phyloP scores from a whole-genome alignment of 2,113 vertebrate genomes.

The Oreochromis spilurus region DNA sequence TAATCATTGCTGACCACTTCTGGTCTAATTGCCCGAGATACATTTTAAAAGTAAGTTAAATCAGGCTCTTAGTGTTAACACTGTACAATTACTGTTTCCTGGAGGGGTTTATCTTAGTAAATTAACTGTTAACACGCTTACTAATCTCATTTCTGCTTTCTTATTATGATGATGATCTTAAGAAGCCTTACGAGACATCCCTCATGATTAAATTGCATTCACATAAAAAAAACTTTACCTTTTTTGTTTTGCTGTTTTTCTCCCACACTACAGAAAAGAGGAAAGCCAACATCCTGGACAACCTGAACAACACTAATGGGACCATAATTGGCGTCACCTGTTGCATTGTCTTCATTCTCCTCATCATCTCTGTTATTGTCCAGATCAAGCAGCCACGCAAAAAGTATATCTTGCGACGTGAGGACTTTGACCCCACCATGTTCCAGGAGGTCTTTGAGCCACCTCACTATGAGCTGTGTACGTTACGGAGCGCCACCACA shows the following conservation, averaged over 20 bases:
- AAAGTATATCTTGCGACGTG: slow-evolving; percentile 90
- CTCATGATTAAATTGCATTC: neutral
- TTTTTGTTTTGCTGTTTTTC: neutral
- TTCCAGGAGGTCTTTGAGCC: slow-evolving; percentile 99
- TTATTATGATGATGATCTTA: neutral
- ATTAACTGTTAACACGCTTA: neutral
- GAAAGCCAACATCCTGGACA: slow-evolving; percentile 92
- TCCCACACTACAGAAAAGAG: slow-evolving; percentile 79
- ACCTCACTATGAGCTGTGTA: slow-evolving; percentile 94
- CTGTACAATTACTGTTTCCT: neutral
- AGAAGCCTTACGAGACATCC: neutral
- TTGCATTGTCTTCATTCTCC: slow-evolving; percentile 94
- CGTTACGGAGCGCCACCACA: slow-evolving; percentile 81
- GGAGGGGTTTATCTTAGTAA: neutral
- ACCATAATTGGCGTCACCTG: slow-evolving; percentile 95
- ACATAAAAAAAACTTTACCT: neutral
- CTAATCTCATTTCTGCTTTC: neutral
- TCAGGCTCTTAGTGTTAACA: neutral
- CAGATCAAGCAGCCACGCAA: slow-evolving; percentile 99
- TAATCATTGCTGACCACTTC: neutral
- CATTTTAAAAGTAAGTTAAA: neutral
- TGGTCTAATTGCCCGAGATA: neutral
- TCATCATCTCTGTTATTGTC: slow-evolving; percentile 91
- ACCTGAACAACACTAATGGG: slow-evolving; percentile 96
- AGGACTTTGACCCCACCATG: slow-evolving; percentile 96